Conservation (phyloP, 2,113 vertebrate genomes). For the Colinus virginianus region DNA sequence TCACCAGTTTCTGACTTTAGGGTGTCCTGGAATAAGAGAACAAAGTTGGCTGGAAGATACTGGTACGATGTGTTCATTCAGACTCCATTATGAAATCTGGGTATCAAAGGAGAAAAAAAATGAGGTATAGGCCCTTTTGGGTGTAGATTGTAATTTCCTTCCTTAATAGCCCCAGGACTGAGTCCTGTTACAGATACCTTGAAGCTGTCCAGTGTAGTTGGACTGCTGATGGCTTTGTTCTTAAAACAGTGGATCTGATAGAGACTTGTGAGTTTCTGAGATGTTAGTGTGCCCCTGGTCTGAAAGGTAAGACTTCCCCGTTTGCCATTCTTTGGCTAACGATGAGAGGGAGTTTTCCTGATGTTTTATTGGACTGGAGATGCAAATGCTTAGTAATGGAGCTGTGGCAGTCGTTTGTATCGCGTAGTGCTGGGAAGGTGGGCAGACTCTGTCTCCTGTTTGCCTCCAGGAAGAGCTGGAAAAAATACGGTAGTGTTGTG, state of each 20-base stretch:
- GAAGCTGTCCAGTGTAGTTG: neutral
- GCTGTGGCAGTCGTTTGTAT: neutral
- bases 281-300: neutral
- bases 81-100: neutral
- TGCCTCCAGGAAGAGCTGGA: slow-evolving; percentile 19
- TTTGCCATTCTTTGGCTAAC: neutral
- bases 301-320: neutral
- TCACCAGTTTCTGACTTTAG: neutral
- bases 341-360: neutral
- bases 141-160: neutral
- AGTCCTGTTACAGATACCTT: neutral
- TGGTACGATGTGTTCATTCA: neutral
- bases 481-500: slow-evolving; percentile 45
- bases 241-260: neutral
- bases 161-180: neutral
- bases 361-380: neutral
- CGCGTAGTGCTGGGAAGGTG: neutral
- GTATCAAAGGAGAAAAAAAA: neutral
- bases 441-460: slow-evolving; percentile 28
- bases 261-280: neutral
- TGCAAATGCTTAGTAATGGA: neutral
- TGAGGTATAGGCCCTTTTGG: neutral
- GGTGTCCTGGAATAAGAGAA: neutral
- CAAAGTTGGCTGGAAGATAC: neutral
- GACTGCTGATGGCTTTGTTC: neutral